These are phyloP conservation scores for Chrysogorgia sp. DNA, from an alignment of 92 coral and sea anemone genomes.

Conservation along the genomic window DNA sequence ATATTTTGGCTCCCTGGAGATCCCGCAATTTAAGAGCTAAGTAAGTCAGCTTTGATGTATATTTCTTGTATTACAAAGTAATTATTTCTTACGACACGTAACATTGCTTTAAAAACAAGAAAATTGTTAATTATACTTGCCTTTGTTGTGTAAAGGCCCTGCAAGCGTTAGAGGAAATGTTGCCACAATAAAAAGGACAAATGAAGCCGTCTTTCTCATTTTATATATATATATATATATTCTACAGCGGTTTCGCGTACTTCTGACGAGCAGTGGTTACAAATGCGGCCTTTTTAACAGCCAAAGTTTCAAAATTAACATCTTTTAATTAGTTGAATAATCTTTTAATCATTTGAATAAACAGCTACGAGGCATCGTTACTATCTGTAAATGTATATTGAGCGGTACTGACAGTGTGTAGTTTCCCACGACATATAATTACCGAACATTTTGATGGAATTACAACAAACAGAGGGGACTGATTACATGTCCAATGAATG, in stretches of 20 bases:
- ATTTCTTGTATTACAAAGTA: too few species aligned
- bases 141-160: background rate
- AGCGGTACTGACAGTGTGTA: background rate
- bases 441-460: background rate
- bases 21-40: too few species aligned
- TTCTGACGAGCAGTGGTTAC: too few species aligned
- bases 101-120: background rate
- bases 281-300: too few species aligned
- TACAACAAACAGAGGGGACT: background rate
- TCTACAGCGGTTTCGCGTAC: too few species aligned
- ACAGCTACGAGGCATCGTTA: conserved; percentile 3
- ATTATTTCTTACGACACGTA: background rate
- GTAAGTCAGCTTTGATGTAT: too few species aligned
- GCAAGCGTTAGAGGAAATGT: background rate
- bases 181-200: background rate
- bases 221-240: too few species aligned
- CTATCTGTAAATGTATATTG: conserved; percentile 1
- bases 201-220: conserved; percentile 9
- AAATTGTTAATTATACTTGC: background rate
- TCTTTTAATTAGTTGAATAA: too few species aligned
- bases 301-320: too few species aligned
- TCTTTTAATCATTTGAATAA: conserved; percentile 16
- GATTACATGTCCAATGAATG: background rate
- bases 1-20: too few species aligned
- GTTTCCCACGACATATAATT: conserved; percentile 9